These are phyloP conservation scores for Bombylius major DNA, from an alignment of 2,888 invertebrate genomes.

Conservation along the genomic window DNA sequence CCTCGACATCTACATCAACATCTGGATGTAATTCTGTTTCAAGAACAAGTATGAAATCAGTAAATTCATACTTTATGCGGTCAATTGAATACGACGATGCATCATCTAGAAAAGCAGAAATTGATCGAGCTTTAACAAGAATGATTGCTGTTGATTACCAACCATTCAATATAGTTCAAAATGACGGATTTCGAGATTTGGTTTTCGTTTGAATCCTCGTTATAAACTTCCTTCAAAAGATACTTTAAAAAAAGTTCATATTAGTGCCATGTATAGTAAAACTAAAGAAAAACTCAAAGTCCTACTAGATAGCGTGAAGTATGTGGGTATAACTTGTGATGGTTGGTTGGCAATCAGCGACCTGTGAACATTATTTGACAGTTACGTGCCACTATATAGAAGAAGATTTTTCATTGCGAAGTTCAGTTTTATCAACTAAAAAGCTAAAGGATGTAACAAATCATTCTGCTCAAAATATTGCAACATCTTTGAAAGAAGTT, in stretches of 20 bases:
- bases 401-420: background rate
- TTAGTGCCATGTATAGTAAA: no score
- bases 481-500: background rate
- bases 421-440: background rate
- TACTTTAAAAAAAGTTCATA: slow-evolving; percentile 14
- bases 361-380: background rate
- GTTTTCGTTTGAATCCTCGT: slow-evolving; percentile 18
- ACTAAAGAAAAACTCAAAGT: slow-evolving; percentile 4
- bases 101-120: background rate
- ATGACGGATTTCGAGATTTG: slow-evolving; percentile 20
- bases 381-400: background rate
- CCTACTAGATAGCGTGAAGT: slow-evolving; percentile 7
- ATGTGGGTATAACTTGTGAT: slow-evolving; percentile 17
- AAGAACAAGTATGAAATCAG: background rate
- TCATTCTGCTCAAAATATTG: background rate
- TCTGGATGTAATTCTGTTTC: no score
- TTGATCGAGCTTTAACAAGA: slow-evolving; percentile 9
- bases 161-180: slow-evolving; percentile 22
- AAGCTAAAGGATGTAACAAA: background rate
- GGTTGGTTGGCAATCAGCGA: background rate
- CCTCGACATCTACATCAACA: no score
- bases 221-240: slow-evolving; percentile 20
- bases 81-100: background rate
- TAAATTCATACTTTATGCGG: background rate
- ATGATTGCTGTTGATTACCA: slow-evolving; percentile 22